phyloP scores from a whole-genome alignment of 2,113 vertebrate species.

The Pagrus major region DNA sequence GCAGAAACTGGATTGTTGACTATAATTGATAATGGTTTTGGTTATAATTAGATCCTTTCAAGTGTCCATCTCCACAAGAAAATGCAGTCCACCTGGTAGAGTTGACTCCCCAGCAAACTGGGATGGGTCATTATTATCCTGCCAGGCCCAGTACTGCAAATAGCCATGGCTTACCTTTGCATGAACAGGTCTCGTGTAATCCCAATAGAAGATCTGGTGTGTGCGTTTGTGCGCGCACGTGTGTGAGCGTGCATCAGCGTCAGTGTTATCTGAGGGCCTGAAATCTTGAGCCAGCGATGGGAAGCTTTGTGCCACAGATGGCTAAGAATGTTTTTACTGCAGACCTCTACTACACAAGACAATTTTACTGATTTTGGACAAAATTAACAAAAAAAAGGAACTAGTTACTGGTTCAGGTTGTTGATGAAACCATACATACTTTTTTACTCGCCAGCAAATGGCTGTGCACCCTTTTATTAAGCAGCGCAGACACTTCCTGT shows the following conservation, averaged over 20 bases:
- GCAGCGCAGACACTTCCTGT: conserved; percentile 64
- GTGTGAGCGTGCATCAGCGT: conserved; percentile 50
- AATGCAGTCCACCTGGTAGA: conserved; percentile 21
- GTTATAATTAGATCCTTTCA: conserved; percentile 1
- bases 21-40: background rate
- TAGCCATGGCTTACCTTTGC: conserved; percentile 78
- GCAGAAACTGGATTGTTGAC: background rate
- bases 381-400: background rate
- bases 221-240: conserved; percentile 35
- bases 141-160: conserved; percentile 75
- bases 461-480: conserved; percentile 49
- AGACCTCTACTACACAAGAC: background rate
- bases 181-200: conserved; percentile 76
- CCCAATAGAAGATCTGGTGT: conserved; percentile 66
- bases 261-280: conserved; percentile 53
- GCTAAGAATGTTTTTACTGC: background rate
- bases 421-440: background rate
- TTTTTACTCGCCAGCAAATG: conserved; percentile 3
- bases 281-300: conserved; percentile 41
- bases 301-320: background rate
- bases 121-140: conserved; percentile 71
- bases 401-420: background rate
- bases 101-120: conserved; percentile 40
- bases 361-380: background rate
- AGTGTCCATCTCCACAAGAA: background rate